Percentiles rank a stretch among this genome's conserved stretches.
Evolutionary conservation across 2,113 vertebrate species (phyloP).

Genomic region (Cololabis saira): DNA sequence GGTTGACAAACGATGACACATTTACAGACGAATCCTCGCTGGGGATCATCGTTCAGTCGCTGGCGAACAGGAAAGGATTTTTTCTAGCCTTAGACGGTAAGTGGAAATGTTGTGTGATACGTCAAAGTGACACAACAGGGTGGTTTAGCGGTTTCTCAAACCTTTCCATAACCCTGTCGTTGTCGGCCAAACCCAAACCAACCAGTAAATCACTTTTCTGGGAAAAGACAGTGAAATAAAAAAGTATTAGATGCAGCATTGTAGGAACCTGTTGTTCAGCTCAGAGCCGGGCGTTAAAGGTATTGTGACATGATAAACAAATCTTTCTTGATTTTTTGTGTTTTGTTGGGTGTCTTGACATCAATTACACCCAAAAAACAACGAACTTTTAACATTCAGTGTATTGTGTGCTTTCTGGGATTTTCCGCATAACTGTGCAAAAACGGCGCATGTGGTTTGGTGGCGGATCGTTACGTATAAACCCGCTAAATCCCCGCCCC

Average conservation of each 20-base stretch:
- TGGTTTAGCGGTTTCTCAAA: conserved; percentile 47
- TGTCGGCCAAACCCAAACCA: conserved; percentile 22
- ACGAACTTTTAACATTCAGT: too few species aligned
- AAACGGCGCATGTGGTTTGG: too few species aligned
- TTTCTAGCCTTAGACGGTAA: conserved; percentile 8
- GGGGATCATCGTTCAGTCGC: neutral
- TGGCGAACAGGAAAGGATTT: conserved; percentile 22
- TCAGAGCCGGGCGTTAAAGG: too few species aligned
- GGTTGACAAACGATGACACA: conserved; percentile 8
- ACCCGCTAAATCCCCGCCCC: too few species aligned
- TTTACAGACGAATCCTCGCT: neutral
- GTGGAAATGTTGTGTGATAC: conserved; percentile 3
- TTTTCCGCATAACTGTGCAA: too few species aligned
- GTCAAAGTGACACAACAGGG: conserved; percentile 32
- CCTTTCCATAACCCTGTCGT: conserved; percentile 12
- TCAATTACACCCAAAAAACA: too few species aligned
- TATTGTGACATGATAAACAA: too few species aligned
- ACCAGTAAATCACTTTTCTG: conserved; percentile 24
- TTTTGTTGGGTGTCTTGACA: too few species aligned
- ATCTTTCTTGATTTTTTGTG: too few species aligned
- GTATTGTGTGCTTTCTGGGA: too few species aligned
- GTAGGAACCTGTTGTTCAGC: neutral
- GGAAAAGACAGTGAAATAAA: too few species aligned
- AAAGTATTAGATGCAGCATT: neutral
- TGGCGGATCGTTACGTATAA: too few species aligned